phyloP scores from a whole-genome alignment of 2,113 vertebrate genomes.

The Eudorcas thomsonii region DNA sequence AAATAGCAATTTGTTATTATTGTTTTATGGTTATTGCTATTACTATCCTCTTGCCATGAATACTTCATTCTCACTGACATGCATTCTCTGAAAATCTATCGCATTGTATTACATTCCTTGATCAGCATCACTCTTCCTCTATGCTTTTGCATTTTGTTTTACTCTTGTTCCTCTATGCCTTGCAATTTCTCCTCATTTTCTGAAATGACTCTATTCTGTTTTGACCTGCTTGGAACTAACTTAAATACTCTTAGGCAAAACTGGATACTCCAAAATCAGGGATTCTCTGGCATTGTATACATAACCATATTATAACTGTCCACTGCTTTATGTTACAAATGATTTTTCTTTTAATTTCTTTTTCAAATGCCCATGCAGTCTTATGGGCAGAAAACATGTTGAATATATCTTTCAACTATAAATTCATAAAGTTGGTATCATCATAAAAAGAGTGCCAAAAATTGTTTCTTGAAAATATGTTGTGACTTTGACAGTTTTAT shows the following conservation, averaged over 20 bases:
- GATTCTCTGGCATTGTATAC: not conserved
- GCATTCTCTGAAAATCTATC: not conserved
- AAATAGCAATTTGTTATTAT: not conserved
- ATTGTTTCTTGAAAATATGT: not conserved
- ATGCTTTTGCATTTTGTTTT: not conserved
- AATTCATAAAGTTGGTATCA: not conserved
- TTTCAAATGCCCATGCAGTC: not conserved
- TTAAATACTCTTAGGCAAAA: not conserved
- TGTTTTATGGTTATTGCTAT: not conserved
- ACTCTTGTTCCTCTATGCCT: not conserved
- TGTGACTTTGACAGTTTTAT: not conserved
- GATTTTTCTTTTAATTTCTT: not conserved
- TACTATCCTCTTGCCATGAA: not conserved
- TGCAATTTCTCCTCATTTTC: not conserved
- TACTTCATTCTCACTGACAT: not conserved
- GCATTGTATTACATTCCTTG: not conserved
- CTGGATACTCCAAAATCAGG: not conserved
- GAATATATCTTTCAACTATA: not conserved
- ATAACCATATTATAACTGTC: not conserved
- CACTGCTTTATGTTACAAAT: not conserved
- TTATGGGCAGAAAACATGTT: not conserved
- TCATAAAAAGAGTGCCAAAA: not conserved
- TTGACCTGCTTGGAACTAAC: not conserved
- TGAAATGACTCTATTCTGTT: not conserved
- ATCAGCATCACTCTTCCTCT: rapidly evolving